These are phyloP conservation scores for Parapristionchus giblindavisi DNA, from an alignment of 2,888 invertebrate genomes.

Conservation along the genomic window DNA sequence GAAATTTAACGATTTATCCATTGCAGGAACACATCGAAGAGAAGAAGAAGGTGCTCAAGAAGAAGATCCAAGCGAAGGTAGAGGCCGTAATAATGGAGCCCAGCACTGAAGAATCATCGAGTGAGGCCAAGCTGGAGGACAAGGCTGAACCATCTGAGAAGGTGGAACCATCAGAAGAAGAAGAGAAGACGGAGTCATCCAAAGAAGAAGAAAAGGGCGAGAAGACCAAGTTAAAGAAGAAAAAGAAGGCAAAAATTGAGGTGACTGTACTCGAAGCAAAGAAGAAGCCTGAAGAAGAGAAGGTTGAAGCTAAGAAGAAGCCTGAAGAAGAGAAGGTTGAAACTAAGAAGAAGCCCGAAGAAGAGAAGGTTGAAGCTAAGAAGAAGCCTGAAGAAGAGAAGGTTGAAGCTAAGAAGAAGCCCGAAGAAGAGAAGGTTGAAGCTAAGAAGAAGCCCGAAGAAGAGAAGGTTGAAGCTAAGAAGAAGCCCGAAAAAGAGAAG, in stretches of 20 bases:
- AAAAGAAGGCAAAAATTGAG: not conserved
- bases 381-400: constrained; percentile 24
- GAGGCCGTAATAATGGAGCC: not conserved
- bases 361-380: not conserved
- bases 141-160: constrained; percentile 5
- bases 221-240: constrained; percentile 4
- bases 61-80: constrained; percentile 17
- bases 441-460: not conserved
- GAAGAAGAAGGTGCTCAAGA: constrained; percentile 15
- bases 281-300: constrained; percentile 6
- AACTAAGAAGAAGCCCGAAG: not conserved
- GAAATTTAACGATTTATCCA: not conserved
- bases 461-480: not conserved
- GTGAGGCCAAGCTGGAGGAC: not conserved
- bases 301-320: constrained; percentile 12
- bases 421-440: not conserved
- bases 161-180: no score
- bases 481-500: not conserved
- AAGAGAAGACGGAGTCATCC: no score
- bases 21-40: constrained; percentile 33
- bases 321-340: not conserved
- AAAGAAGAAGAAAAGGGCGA: not conserved
- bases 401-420: constrained; percentile 28
- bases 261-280: no score
- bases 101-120: not conserved